Conservation (phyloP, 2,113 vertebrate species). For the Fulmarus glacialis region DNA sequence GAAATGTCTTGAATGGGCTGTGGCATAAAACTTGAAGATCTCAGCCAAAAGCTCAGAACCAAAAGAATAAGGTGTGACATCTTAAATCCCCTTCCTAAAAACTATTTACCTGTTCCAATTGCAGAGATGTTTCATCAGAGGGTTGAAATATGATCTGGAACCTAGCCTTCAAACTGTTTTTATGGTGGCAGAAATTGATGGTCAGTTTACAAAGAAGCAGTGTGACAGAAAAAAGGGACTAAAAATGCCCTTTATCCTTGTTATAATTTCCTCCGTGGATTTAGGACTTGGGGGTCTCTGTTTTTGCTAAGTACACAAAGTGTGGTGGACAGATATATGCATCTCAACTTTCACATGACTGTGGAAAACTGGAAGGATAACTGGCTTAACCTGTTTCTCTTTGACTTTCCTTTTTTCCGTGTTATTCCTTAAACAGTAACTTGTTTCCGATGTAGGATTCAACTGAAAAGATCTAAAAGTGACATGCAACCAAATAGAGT, state of each 20-base stretch:
- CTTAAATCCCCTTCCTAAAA: background rate
- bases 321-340: background rate
- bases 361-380: background rate
- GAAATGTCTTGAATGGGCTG: background rate
- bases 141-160: background rate
- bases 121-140: background rate
- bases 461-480: background rate
- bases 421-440: background rate
- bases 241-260: background rate
- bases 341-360: background rate
- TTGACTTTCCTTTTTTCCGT: background rate
- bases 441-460: background rate
- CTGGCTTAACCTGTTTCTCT: background rate
- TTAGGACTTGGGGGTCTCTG: background rate
- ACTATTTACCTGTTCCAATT: background rate
- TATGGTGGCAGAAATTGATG: background rate
- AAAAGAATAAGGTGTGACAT: background rate
- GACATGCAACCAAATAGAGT: background rate
- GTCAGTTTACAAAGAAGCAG: background rate
- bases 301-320: background rate
- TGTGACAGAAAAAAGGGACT: background rate
- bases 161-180: background rate
- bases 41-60: background rate
- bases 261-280: background rate
- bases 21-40: background rate